Base-by-base conservation (phyloP, 2,797 vertebrate species). In the Anomalospiza imberbis region DNA sequence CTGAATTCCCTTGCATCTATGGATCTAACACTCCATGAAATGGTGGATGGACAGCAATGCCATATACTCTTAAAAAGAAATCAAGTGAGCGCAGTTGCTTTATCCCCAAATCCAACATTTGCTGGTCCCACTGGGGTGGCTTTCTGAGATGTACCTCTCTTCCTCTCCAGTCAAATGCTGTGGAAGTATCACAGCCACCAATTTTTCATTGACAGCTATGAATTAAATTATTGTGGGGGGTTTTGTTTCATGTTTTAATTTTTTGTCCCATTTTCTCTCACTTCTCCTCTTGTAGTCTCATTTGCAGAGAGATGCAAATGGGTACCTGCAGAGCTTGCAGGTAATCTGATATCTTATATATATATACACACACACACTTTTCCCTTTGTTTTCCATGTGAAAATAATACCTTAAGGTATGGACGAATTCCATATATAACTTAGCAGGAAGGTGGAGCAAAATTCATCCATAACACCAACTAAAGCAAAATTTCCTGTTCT, bases 401-500 rank as follows among this genome's bases (percentile, higher is more conserved):
- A 71, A 83, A 66, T n/a, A 70, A 36, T 45, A 63, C 18, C 6
- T 51, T 40, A 42, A 77, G 9, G 4, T 82, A 38, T 17, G 32
- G 67, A 68, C 75, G 32, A 94, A 78, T 71, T 83, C 21, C 11
- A 5, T 44, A 8, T 58, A 16, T 29, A 70, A 47, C 18, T 40
- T 65, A 58, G 18, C 6, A 85, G 53, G 38, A 65, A 70, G 34
- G 9, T 66, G 36, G 22, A 79, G 13, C 38, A 81, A 48, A 1
- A 2, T 50, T 78, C 0, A 1, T 65, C 53, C 34, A 6, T 77
- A 82, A 29, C 29, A 45, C 25, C 50, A 87, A 63, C 53, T 86
- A 71, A 82, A 89, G 76, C 38, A 89, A 73, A 93, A 40, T 44
- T 65, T 62, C 65, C 51, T 88, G 32, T 81, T 95, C 81, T 71